Conservation (phyloP, 2,888 invertebrate species). For the Macrophya annulata region DNA sequence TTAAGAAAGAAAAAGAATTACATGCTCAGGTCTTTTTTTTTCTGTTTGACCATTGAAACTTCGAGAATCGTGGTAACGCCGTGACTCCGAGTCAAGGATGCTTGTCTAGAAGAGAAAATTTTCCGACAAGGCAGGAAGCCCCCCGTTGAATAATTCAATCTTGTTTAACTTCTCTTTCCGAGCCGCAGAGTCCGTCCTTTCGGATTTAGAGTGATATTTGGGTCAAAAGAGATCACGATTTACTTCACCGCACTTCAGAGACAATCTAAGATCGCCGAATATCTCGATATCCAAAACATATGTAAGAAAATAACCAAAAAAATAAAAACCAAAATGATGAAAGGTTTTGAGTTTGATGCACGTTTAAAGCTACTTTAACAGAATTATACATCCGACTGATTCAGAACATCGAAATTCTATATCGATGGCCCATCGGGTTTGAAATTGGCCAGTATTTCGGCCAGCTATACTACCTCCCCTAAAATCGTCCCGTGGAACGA, state of each 20-base stretch:
- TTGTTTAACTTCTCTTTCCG: conserved; percentile 51
- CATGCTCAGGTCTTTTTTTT: not conserved
- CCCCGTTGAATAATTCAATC: conserved; percentile 53
- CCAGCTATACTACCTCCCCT: conserved; percentile 16
- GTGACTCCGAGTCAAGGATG: not conserved
- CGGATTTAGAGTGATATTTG: conserved; percentile 44
- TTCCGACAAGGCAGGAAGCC: not conserved
- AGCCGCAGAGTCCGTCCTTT: conserved; percentile 43
- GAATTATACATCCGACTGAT: conserved; percentile 15
- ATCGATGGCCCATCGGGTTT: conserved; percentile 34
- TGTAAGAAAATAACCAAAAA: not conserved
- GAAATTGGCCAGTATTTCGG: conserved; percentile 48
- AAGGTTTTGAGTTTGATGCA: conserved; percentile 6
- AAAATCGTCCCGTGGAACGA: conserved; percentile 30
- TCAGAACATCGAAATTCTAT: conserved; percentile 18
- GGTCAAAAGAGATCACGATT: conserved; percentile 24
- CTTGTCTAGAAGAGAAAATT: conserved; percentile 19
- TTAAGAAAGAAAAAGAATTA: not conserved
- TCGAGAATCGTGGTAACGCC: not conserved
- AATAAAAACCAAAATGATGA: not conserved
- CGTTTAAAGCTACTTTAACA: not conserved
- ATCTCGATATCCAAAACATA: not conserved
- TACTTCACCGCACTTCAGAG: conserved; percentile 18
- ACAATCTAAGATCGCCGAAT: not conserved
- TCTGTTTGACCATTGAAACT: not conserved